Evolutionary conservation across 2,888 invertebrate genomes (phyloP), one percentile per base, ranked within the genome.

Genomic region (Candidula unifasciata): DNA sequence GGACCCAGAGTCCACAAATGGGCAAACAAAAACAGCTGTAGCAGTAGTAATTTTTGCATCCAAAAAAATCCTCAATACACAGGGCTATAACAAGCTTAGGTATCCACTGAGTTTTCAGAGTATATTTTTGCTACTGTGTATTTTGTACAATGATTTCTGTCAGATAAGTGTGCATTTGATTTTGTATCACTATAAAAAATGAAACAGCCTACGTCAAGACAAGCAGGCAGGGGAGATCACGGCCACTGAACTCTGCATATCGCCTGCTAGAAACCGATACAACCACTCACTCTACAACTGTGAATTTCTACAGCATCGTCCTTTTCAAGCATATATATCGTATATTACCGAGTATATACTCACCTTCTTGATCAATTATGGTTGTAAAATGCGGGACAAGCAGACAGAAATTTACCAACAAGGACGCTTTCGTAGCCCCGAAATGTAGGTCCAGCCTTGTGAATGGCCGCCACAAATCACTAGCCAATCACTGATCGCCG

Each of bases 401-500:
- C 44, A 68, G 68, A 44, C 6, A 13, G 44, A 54, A 76, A 68
- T n/a, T 82, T 37, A 44, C 77, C 68, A 54, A 66, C 68, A 66
- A 24, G 52, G 76, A 76, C 27, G 52, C 52, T 18, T 71, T 52
- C 18, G 35, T 79, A 69, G 44, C 80, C 68, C 68, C 68, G 69
- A 44, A 69, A 37, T 44, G 8, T 44, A 44, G 44, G 37, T 2
- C 27, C n/a, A 76, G 66, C 68, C 77, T 66, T 71, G 79, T 73
- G 85, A 85, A 85, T 83, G 86, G 86, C 86, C 81, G 85, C 86
- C 81, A 80, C 83, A 68, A 85, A 77, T 78, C 84, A 33, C 69
- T 30, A 68, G 79, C 91, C 91, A 91, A 91, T 91, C 87, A 88
- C 85, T 84, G 83, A 27, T 30, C 3, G 60, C 68, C 71, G 81